phyloP scores from a whole-genome alignment of 2,888 invertebrate genomes.

The Hymenopus coronatus region DNA sequence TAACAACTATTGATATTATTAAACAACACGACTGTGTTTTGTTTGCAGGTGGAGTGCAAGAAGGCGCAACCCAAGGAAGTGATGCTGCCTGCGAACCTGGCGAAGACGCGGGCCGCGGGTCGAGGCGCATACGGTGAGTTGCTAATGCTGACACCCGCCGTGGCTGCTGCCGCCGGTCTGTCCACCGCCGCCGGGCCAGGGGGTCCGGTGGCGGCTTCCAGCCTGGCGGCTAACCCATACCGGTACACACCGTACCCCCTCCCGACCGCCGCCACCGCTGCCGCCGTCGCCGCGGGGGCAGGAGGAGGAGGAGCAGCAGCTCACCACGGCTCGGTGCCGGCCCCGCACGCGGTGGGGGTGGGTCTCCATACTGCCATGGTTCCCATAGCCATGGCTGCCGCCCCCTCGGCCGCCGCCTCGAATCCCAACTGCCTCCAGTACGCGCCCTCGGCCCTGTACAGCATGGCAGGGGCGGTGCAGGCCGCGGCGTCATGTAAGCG shows the following conservation, averaged over 20 bases:
- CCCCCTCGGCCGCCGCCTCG: slow-evolving; percentile 42
- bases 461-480: slow-evolving; percentile 48
- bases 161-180: slow-evolving; percentile 38
- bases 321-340: slow-evolving; percentile 45
- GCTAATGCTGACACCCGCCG: slow-evolving; percentile 71
- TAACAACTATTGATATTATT: too few species aligned
- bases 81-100: slow-evolving; percentile 96
- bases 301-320: slow-evolving; percentile 37
- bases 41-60: slow-evolving; percentile 96
- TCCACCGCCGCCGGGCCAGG: slow-evolving; percentile 39
- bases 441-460: slow-evolving; percentile 48
- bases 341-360: slow-evolving; percentile 49
- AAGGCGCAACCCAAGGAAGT: slow-evolving; percentile 99
- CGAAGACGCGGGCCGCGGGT: slow-evolving; percentile 92
- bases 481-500: slow-evolving; percentile 46
- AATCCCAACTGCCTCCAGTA: slow-evolving; percentile 44
- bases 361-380: slow-evolving; percentile 38
- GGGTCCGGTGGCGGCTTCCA: slow-evolving; percentile 47
- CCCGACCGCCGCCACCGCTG: slow-evolving; percentile 48
- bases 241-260: slow-evolving; percentile 63
- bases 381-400: slow-evolving; percentile 43
- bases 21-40: slow-evolving; percentile 34
- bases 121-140: slow-evolving; percentile 98
- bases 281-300: slow-evolving; percentile 6
- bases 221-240: slow-evolving; percentile 39